These are phyloP conservation scores for Geophilus truncorum DNA, from an alignment of 2,888 invertebrate genomes.

Conservation along the genomic window DNA sequence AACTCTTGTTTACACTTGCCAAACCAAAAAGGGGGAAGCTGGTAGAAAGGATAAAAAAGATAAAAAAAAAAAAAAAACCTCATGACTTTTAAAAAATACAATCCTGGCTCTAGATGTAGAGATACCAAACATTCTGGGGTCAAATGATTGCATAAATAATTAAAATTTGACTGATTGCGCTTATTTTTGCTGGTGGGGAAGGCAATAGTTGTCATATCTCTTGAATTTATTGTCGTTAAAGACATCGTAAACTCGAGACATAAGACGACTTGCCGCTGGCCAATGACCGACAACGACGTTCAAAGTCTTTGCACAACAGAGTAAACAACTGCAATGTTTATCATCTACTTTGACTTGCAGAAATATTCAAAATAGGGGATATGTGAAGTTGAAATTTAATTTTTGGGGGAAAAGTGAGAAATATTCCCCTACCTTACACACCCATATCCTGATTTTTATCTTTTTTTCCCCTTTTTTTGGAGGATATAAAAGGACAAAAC, in stretches of 20 bases:
- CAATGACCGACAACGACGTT: background rate
- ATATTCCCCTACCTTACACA: too few species aligned
- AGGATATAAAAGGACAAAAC: too few species aligned
- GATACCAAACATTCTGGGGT: background rate
- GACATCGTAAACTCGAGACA: background rate
- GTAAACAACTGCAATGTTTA: background rate
- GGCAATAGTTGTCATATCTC: background rate
- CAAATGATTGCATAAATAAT: background rate
- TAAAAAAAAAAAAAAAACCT: background rate
- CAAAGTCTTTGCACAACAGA: background rate
- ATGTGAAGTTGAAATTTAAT: background rate
- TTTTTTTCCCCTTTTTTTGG: background rate
- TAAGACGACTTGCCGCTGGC: background rate
- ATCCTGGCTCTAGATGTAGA: background rate
- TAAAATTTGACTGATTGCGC: background rate
- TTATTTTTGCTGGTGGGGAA: background rate
- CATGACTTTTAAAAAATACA: background rate
- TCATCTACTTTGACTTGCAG: background rate
- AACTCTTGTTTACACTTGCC: background rate
- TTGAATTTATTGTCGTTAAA: background rate
- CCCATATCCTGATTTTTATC: background rate
- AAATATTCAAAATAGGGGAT: background rate
- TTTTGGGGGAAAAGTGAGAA: background rate
- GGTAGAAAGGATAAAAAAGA: background rate
- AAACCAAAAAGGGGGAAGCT: background rate